Conservation (phyloP, 2,888 invertebrate genomes). For the Heliconius erato region DNA sequence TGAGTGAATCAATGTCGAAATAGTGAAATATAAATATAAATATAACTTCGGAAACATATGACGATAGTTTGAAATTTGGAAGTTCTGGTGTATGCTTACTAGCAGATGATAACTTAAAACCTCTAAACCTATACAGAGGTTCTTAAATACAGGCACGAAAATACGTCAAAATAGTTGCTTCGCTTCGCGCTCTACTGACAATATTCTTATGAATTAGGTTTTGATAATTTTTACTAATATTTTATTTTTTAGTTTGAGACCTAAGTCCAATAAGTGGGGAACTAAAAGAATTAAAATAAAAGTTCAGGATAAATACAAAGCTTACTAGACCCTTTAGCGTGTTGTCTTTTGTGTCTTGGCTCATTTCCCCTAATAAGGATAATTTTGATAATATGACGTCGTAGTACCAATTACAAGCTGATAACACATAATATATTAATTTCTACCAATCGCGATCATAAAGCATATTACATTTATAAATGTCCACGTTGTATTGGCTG, state of each 20-base stretch:
- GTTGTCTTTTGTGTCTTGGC: not conserved
- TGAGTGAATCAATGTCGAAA: too few species aligned
- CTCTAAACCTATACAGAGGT: too few species aligned
- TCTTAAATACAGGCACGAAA: too few species aligned
- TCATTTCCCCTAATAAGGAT: not conserved
- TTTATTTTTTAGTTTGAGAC: not conserved
- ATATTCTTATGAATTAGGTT: not conserved
- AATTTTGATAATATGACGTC: constrained; percentile 16
- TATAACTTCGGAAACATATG: too few species aligned
- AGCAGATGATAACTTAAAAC: too few species aligned
- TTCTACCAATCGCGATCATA: constrained; percentile 40
- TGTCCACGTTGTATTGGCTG: constrained; percentile 33
- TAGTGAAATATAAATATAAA: too few species aligned
- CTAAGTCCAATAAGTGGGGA: not conserved
- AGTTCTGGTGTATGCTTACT: too few species aligned
- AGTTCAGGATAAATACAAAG: not conserved
- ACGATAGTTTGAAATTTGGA: too few species aligned
- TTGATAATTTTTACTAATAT: not conserved
- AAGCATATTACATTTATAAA: constrained; percentile 27
- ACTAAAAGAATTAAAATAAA: not conserved
- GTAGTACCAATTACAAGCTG: constrained; percentile 18
- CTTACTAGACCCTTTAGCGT: too few species aligned
- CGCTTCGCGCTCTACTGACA: too few species aligned
- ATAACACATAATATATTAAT: constrained; percentile 26
- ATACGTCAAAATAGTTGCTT: too few species aligned